These are phyloP conservation scores for Bombus impatiens DNA, from an alignment of 1,140 invertebrate genomes.

Conservation along the genomic window DNA sequence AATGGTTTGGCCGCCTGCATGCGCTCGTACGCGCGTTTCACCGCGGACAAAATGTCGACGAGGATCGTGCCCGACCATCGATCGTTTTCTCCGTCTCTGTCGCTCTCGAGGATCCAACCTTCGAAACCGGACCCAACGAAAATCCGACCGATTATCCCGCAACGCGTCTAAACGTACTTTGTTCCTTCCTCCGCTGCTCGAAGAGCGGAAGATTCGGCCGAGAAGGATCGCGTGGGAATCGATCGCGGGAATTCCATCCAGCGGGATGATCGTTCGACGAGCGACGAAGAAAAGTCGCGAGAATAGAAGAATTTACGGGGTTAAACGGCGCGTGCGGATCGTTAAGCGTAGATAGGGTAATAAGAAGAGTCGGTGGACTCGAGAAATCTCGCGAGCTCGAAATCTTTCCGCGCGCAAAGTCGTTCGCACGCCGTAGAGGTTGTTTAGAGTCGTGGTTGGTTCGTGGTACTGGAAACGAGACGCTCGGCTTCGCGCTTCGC, in stretches of 20 bases:
- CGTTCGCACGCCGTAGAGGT: rapidly evolving
- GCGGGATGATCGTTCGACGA: not conserved
- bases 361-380: not conserved
- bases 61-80: conserved; percentile 28
- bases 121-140: not conserved
- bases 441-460: no score
- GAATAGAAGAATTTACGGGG: not conserved
- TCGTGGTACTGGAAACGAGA: no score
- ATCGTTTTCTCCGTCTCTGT: conserved; percentile 7
- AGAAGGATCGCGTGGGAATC: not conserved
- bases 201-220: not conserved
- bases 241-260: not conserved
- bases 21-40: conserved; percentile 44
- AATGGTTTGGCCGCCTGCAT: conserved; percentile 43
- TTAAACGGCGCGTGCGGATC: not conserved
- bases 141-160: conserved; percentile 12
- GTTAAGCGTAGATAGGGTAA: not conserved
- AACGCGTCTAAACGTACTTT: not conserved
- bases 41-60: conserved; percentile 52
- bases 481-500: no score
- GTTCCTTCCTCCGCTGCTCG: not conserved
- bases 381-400: no score
- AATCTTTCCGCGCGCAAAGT: no score
- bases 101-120: not conserved
- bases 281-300: rapidly evolving